Evolutionary conservation across 2,113 vertebrate genomes (phyloP), one percentile per base, ranked within the genome.

Genomic region (Callopanchax toddi): DNA sequence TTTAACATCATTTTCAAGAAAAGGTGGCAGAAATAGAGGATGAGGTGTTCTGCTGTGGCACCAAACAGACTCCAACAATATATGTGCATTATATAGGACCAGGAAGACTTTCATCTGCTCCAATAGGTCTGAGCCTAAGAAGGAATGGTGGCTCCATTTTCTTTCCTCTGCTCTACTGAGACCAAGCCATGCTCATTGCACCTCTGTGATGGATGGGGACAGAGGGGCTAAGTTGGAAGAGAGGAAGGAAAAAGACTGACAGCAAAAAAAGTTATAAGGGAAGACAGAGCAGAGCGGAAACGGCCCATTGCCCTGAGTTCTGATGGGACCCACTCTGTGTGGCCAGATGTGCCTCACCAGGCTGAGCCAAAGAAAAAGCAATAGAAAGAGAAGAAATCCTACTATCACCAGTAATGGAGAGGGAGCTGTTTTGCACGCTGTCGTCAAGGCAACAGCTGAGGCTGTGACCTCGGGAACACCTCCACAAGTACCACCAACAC

Each of bases 381-480:
- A 58, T 23, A 68, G 15, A 50, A 20, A 68, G 57, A 70, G 40
- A 76, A 69, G 68, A 63, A 22, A 34, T 79, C 72, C 78, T 78
- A 56, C 29, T 48, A 37, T 77, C 75, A 67, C 74, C 72, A 60
- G 73, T 75, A 80, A 79, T 55, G 65, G 60, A 82, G 70, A 69
- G 74, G 54, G 64, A 88, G 78, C 62, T 78, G 46, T 78, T 69
- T 75, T 60, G 76, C 48, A 72, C 67, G 64, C 46, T 76, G 91
- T 92, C 85, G 39, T 88, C 86, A 90, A 79, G 87, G 86, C 60
- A 60, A 91, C 87, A 61, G 43, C 74, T 79, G 84, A 78, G 90
- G 89, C 88, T 92, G 84, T 79, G 91, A 92, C 93, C 90, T 80
- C 54, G 60, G 83, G 70, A 68, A 76, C 79, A 73, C 79, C 65